Evolutionary conservation across 2,113 vertebrate species (phyloP).

Genomic region (Erpornis zantholeuca): DNA sequence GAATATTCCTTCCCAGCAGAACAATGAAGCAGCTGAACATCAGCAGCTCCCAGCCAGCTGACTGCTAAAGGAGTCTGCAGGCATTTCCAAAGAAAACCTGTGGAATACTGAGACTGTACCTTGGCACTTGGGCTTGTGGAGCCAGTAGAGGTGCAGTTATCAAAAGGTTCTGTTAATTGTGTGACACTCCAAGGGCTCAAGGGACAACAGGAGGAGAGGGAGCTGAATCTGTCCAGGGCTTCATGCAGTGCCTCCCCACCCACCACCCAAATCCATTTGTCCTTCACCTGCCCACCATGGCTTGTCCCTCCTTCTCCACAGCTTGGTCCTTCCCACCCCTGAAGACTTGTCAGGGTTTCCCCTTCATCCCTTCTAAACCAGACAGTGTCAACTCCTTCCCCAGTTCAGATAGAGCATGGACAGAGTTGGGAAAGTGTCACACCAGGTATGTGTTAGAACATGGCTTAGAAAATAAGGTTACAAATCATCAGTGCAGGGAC

Average conservation of each 20-base stretch:
- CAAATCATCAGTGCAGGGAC: neutral
- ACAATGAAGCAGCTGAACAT: constrained; percentile 36
- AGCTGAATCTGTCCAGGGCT: neutral
- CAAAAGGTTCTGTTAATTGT: neutral
- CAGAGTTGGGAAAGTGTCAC: neutral
- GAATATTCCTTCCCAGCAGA: constrained; percentile 17
- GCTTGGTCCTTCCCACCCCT: neutral
- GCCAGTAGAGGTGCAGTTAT: neutral
- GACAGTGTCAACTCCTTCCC: neutral
- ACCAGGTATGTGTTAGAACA: neutral
- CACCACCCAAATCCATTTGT: neutral
- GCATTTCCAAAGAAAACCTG: neutral
- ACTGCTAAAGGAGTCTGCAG: neutral
- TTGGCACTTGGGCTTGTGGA: neutral
- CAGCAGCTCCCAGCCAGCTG: neutral
- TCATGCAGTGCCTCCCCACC: neutral
- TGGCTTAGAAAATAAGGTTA: neutral
- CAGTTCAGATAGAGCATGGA: neutral
- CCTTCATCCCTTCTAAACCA: neutral
- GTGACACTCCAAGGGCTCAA: neutral
- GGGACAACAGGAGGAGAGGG: neutral
- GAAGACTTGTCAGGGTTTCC: neutral
- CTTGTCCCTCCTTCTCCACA: neutral
- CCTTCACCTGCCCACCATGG: neutral
- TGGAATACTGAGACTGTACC: neutral